A percentile compares a stretch with the other conserved stretches of the same genome.
These are phyloP conservation scores for Menidia beryllina DNA, from an alignment of 2,113 vertebrate genomes.

Conservation along the genomic window DNA sequence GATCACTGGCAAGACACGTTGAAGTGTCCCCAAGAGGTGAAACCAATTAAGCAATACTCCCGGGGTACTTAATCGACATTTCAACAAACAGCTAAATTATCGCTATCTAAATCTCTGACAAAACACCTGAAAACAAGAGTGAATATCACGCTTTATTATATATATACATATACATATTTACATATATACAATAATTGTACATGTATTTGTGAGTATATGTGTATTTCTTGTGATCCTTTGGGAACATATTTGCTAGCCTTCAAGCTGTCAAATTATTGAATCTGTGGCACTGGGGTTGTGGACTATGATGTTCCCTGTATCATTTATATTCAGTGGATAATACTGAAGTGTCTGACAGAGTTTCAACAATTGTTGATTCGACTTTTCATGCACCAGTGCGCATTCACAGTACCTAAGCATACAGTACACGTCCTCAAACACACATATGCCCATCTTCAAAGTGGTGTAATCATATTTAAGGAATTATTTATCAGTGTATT, in stretches of 20 bases:
- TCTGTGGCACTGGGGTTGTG: conserved; percentile 50
- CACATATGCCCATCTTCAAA: conserved; percentile 30
- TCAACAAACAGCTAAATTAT: conserved; percentile 54
- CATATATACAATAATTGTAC: too few relatives aligned
- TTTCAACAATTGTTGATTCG: conserved; percentile 61
- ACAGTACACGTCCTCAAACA: conserved; percentile 22
- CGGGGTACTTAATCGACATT: conserved; percentile 62
- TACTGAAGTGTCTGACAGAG: conserved; percentile 59
- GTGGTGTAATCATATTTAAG: conserved; percentile 67
- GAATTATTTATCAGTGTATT: conserved; percentile 76
- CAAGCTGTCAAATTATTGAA: conserved; percentile 67
- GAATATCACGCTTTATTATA: neutral
- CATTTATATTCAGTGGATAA: conserved; percentile 66
- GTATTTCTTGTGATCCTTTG: conserved; percentile 42
- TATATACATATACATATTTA: too few relatives aligned
- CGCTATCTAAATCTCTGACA: conserved; percentile 29
- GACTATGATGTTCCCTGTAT: conserved; percentile 51
- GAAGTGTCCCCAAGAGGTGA: conserved; percentile 76
- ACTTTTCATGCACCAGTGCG: conserved; percentile 42
- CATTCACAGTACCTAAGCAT: conserved; percentile 21
- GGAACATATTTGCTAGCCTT: conserved; percentile 45
- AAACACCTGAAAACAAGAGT: conserved; percentile 8
- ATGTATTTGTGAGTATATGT: too few relatives aligned
- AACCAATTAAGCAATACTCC: conserved; percentile 80
- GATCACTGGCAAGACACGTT: conserved; percentile 70